Percentiles rank a stretch among this genome's conserved stretches.
Evolutionary conservation across 2,797 vertebrate genomes (phyloP).

Genomic region (Poecilia picta): DNA sequence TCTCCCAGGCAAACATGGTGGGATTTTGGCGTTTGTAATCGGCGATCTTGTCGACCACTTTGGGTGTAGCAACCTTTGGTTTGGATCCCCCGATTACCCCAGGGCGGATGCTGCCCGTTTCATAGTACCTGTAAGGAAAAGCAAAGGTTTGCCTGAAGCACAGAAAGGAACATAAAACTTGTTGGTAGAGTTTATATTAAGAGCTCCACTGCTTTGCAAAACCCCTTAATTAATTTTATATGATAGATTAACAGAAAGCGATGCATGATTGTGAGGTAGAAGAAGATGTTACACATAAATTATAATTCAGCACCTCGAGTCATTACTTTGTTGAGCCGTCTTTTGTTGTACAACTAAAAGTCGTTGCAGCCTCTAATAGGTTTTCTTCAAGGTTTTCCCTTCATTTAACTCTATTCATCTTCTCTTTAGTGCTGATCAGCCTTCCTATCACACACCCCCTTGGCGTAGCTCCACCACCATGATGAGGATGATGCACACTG

Average conservation of each 20-base stretch:
- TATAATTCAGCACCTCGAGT: neutral
- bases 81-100: conserved; percentile 99
- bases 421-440: neutral
- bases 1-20: conserved; percentile 99
- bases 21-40: conserved; percentile 99
- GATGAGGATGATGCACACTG: neutral
- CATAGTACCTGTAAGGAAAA: conserved; percentile 89
- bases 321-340: neutral
- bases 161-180: neutral
- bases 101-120: conserved; percentile 97
- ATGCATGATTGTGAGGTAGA: neutral
- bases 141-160: conserved; percentile 2
- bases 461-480: neutral
- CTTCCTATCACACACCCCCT: neutral
- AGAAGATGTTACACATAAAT: neutral
- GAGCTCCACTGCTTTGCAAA: neutral
- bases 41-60: conserved; percentile 99
- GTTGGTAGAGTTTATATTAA: neutral
- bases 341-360: neutral
- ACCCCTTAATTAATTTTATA: neutral
- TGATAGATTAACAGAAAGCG: neutral
- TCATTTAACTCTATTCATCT: neutral
- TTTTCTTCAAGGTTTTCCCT: neutral
- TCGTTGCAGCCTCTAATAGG: neutral
- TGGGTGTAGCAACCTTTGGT: conserved; percentile 99